phyloP scores from a whole-genome alignment of 2,888 invertebrate genomes.

The Lamellibrachia columna region DNA sequence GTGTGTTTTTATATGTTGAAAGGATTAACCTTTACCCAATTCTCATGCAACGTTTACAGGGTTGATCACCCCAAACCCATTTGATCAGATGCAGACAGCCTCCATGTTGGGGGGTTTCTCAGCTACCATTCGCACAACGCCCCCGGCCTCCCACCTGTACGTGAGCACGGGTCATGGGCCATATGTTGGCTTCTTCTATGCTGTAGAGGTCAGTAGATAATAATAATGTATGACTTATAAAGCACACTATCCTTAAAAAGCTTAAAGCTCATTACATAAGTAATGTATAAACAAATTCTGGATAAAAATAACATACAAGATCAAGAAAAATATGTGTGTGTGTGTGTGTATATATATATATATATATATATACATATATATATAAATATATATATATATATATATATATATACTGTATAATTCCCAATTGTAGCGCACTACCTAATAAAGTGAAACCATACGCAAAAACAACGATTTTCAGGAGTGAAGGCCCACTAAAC shows the following conservation, averaged over 20 bases:
- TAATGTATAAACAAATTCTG: no score
- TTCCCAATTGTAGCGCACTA: no score
- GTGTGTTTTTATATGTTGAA: background rate
- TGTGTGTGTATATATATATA: background rate
- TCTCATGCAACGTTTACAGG: constrained; percentile 44
- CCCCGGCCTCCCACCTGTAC: constrained; percentile 80
- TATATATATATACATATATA: background rate
- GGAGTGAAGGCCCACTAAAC: no score
- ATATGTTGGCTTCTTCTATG: constrained; percentile 88
- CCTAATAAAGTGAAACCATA: no score
- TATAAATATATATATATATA: background rate
- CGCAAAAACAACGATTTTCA: no score
- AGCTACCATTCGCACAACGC: constrained; percentile 70
- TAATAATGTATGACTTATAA: background rate
- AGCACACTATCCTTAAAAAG: background rate
- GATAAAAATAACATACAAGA: background rate
- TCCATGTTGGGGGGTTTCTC: constrained; percentile 72
- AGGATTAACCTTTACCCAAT: background rate
- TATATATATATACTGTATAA: background rate
- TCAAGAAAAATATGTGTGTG: background rate
- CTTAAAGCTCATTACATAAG: no score
- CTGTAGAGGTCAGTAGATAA: constrained; percentile 73
- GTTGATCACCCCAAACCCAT: constrained; percentile 73
- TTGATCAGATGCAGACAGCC: constrained; percentile 86
- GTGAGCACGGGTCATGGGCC: constrained; percentile 84